These are phyloP conservation scores for Brachionus paranguensis DNA, from an alignment of 1,140 invertebrate genomes.

Conservation along the genomic window DNA sequence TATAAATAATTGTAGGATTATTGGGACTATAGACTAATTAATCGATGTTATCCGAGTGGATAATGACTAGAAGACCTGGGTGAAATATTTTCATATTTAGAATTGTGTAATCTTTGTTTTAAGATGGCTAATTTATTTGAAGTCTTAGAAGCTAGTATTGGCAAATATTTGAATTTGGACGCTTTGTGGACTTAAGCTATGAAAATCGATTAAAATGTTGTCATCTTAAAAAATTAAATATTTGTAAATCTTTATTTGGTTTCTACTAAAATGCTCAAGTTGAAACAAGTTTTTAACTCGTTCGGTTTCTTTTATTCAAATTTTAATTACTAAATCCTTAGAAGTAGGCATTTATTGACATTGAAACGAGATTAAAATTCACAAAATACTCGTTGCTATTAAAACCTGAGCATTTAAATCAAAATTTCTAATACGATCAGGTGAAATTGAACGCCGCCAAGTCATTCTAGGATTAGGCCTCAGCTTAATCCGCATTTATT, in stretches of 20 bases:
- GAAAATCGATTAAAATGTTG: not conserved
- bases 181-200: not conserved
- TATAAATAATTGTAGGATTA: not conserved
- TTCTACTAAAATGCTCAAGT: not conserved
- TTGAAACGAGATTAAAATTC: not conserved
- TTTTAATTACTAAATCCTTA: not conserved
- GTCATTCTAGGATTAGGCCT: not conserved
- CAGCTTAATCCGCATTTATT: not conserved
- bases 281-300: not conserved
- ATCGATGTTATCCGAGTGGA: not conserved
- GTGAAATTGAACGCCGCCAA: not conserved
- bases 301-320: not conserved
- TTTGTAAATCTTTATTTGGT: not conserved
- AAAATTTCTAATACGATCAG: not conserved
- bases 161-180: not conserved
- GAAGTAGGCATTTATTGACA: not conserved
- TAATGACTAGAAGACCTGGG: not conserved
- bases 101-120: not conserved
- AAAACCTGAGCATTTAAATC: not conserved
- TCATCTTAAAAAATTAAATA: not conserved
- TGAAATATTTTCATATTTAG: not conserved
- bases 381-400: not conserved
- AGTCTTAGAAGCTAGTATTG: not conserved
- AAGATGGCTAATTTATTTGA: not conserved
- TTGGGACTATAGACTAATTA: not conserved